Evolutionary conservation across 1,140 invertebrate genomes (phyloP).

Genomic region (Drosophila parvula): DNA sequence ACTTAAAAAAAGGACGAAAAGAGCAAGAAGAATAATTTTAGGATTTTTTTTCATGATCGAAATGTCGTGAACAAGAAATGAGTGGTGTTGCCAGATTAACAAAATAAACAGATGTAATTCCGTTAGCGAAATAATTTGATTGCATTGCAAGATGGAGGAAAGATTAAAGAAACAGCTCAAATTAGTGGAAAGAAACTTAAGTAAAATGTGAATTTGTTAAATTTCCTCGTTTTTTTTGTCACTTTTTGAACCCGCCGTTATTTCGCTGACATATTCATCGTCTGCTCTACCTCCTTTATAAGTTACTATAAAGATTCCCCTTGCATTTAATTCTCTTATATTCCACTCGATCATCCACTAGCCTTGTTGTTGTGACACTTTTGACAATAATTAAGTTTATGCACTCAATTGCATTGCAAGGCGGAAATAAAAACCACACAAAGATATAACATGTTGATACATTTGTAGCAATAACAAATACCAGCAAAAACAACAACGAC

Average conservation of each 20-base stretch:
- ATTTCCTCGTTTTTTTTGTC: too few species aligned
- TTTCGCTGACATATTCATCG: neutral
- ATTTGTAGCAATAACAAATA: slow-evolving; percentile 34
- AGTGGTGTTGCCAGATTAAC: too few species aligned
- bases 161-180: too few species aligned
- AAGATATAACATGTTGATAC: slow-evolving; percentile 44
- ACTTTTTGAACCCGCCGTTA: neutral
- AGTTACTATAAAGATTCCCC: neutral
- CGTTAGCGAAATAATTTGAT: too few species aligned
- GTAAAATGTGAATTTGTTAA: too few species aligned
- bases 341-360: slow-evolving; percentile 31
- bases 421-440: slow-evolving; percentile 44
- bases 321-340: neutral
- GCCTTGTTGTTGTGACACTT: slow-evolving; percentile 54
- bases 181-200: too few species aligned
- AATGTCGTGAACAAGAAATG: too few species aligned
- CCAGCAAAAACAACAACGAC: slow-evolving; percentile 22
- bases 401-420: slow-evolving; percentile 58
- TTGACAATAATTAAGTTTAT: slow-evolving; percentile 60
- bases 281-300: neutral
- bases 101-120: too few species aligned
- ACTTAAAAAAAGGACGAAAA: too few species aligned
- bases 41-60: too few species aligned
- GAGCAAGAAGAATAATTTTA: too few species aligned
- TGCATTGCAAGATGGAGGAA: too few species aligned